Evolutionary conservation across 2,797 vertebrate species (phyloP), one percentile per base, ranked within the genome.

Genomic region (Microctenopoma stevenorrisi): DNA sequence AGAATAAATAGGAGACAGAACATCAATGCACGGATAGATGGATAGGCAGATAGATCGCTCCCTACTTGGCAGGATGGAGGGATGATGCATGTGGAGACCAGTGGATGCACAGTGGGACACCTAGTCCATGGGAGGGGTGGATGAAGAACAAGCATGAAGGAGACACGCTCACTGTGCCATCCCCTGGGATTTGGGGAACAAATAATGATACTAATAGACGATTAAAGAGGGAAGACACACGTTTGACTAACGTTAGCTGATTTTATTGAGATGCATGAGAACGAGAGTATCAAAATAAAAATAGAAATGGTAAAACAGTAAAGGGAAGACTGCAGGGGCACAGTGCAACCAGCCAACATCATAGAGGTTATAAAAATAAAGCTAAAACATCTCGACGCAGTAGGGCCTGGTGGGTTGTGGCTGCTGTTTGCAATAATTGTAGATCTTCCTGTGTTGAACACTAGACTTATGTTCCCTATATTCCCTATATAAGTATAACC

Each of bases 31-130:
- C 3, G 26, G 58, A 55, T 48, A 40, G 58, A 60, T 30, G 8
- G 61, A 64, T 22, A 37, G 7, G 12, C 25, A 51, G 54, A 60
- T 37, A 49, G 22, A 28, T 40, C 53, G 14, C 37, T 10, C 33
- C 37, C 37, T 59, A 43, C 44, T 51, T 60, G 37, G 46, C 54
- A 71, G 52, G 46, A 52, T 1, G 13, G 33, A 49, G 40, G 30
- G n/a, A 58, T 43, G 56, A 66, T 56, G 47, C n/a, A 28, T 68
- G 49, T 28, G 42, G 53, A 37, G 59, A 25, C 37, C 9, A 26
- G 30, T 56, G 43, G 68, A 55, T 43, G 33, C 11, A 14, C 68
- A 49, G 69, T 25, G 16, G 44, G 76, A 46, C 33, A 33, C 47
- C 13, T 16, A 37, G 55, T 50, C 43, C 33, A 26, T 33, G 30